Conservation (phyloP, 1,140 invertebrate species). For the Dysdera silvatica region DNA sequence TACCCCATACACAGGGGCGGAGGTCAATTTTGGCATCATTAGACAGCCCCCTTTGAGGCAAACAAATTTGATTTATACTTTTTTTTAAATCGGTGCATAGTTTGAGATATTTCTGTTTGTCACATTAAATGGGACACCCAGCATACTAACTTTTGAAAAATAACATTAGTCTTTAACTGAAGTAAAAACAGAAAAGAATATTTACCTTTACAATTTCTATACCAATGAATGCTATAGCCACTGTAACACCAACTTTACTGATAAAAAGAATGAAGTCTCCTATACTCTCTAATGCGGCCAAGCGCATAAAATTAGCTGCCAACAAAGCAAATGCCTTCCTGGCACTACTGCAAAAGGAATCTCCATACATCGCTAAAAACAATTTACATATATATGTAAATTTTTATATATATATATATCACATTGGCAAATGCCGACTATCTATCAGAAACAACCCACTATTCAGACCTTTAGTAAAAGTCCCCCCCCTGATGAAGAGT, state of each 20-base stretch:
- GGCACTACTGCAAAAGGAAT: conserved; percentile 58
- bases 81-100: too few species aligned
- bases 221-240: conserved; percentile 63
- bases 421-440: not conserved
- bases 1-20: too few species aligned
- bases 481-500: too few species aligned
- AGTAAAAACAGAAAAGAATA: not conserved
- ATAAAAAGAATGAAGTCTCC: conserved; percentile 91
- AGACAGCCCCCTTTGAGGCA: too few species aligned
- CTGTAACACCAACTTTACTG: conserved; percentile 77
- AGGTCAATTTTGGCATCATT: too few species aligned
- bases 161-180: not conserved
- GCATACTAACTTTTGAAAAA: not conserved
- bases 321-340: conserved; percentile 69
- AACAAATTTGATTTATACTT: too few species aligned
- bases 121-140: too few species aligned
- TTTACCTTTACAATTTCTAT: conserved; percentile 55
- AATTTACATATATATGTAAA: not conserved
- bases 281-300: conserved; percentile 84
- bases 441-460: not conserved
- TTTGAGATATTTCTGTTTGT: too few species aligned
- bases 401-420: not conserved
- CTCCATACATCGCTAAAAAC: conserved; percentile 60
- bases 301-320: conserved; percentile 71
- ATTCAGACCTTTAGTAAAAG: too few species aligned